Evolutionary conservation across 2,797 vertebrate genomes (phyloP), one percentile per base, ranked within the genome.

Genomic region (Parauchenoglanis ngamensis): DNA sequence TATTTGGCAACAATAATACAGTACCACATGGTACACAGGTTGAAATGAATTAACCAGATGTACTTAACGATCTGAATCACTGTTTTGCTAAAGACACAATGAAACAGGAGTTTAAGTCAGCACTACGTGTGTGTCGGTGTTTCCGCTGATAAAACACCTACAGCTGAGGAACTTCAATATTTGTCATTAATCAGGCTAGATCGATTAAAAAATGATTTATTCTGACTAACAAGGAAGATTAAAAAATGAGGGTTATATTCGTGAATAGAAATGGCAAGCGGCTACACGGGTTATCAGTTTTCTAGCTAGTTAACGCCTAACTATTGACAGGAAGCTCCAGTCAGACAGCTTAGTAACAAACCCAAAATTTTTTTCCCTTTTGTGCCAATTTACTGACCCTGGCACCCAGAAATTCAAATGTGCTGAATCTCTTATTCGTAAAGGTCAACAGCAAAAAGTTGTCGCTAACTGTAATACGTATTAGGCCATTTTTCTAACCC

Each of bases 321-420:
- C 79, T 46, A 52, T 15, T 68, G 81, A 68, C 81, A 54, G 81
- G 81, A 83, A 54, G 7, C 61, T 49, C 79, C 3, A 8, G 17
- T 31, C 12, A 49, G n/a, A 67, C 46, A 31, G 61, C n/a, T 67
- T 12, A 52, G 61, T 21, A 46, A 54, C 81, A 67, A 28, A 46
- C 49, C 15, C 46, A 49, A 31, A 67, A 7, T 11, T 7, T 49
- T n/a, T 19, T n/a, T 75, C 25, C 17, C 17, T 31, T 78, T 6
- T 52, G 7, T 49, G n/a, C 10, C 68, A 68, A 52, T 52, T 68
- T 19, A 65, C 21, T 31, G 3, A 31, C n/a, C 8, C 10, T 57
- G 56, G 5, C 46, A 61, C 12, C 40, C 13, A n/a, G 31, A 80
- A 46, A 46, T 46, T 46, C 2, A 46, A 63, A 63, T 2, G 10